Evolutionary conservation across 2,797 vertebrate genomes (phyloP).

Genomic region (Prunella strophiata): DNA sequence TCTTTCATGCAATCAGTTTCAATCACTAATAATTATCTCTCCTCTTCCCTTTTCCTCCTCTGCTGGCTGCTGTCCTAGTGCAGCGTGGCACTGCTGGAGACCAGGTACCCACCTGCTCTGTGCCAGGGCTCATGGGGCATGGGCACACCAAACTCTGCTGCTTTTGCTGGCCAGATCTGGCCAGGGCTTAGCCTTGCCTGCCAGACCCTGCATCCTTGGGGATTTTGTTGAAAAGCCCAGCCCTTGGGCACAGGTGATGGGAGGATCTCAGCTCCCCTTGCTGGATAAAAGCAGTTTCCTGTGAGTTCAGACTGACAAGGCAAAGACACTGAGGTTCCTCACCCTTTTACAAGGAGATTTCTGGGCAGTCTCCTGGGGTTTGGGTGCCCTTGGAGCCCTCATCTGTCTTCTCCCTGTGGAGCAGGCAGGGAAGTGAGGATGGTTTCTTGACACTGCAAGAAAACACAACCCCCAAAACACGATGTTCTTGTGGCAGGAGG

Average conservation of each 20-base stretch:
- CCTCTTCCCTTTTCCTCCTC: conserved; percentile 71
- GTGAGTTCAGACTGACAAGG: neutral
- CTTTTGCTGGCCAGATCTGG: neutral
- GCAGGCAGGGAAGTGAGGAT: neutral
- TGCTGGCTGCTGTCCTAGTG: conserved; percentile 68
- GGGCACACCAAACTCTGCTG: neutral
- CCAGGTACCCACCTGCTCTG: neutral
- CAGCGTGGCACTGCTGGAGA: neutral
- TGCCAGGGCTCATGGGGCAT: neutral
- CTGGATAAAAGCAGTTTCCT: neutral
- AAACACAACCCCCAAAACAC: neutral
- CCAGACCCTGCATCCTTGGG: neutral
- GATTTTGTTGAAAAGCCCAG: neutral
- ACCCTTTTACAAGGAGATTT: neutral
- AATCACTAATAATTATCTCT: conserved; percentile 84
- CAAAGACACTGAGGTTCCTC: neutral
- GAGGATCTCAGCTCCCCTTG: neutral
- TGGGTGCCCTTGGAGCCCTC: neutral
- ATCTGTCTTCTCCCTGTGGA: neutral
- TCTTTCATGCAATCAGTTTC: conserved; percentile 73
- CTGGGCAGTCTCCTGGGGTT: neutral
- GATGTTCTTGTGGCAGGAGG: neutral
- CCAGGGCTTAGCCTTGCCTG: neutral
- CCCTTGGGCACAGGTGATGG: neutral
- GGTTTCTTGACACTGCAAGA: neutral